Percentiles rank a stretch among this genome's conserved stretches.
Evolutionary conservation across 2,888 invertebrate species (phyloP).

Genomic region (Nephrocerus scutellatus): DNA sequence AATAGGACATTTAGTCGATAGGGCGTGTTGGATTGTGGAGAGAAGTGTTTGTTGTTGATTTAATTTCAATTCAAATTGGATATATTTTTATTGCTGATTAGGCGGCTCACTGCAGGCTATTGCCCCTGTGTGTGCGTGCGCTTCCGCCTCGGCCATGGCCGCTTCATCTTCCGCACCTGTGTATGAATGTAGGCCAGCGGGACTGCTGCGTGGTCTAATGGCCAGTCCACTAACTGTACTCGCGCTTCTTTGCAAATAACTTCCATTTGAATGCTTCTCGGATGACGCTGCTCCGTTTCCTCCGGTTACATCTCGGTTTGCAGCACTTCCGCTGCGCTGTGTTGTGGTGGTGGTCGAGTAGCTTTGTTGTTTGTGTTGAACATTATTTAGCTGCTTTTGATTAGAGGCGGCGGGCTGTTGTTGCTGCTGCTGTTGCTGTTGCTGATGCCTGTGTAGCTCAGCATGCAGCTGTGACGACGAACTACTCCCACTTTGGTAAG

Average conservation of each 20-base stretch:
- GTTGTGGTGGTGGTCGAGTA: constrained; percentile 18
- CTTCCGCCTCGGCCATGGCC: neutral
- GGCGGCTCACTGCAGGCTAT: neutral
- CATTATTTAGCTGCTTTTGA: constrained; percentile 15
- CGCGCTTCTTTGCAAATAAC: constrained; percentile 40
- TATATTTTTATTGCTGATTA: neutral
- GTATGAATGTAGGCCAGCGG: constrained; percentile 70
- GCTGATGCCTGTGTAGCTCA: constrained; percentile 7
- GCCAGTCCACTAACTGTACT: constrained; percentile 44
- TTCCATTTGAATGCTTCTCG: neutral
- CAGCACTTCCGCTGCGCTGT: constrained; percentile 3
- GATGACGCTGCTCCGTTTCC: constrained; percentile 12
- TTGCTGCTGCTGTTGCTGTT: constrained; percentile 18
- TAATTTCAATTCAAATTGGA: neutral
- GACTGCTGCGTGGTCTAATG: constrained; percentile 67
- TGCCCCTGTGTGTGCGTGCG: neutral
- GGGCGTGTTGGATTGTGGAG: no score
- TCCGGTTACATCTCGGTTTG: constrained; percentile 9
- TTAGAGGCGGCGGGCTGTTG: no score
- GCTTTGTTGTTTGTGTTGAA: constrained; percentile 19
- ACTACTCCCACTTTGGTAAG: no score
- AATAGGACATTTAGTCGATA: no score
- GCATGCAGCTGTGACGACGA: no score
- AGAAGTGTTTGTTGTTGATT: no score
- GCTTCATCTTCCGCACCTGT: constrained; percentile 51